A percentile compares a stretch with the other conserved stretches of the same genome.
phyloP scores from a whole-genome alignment of 2,888 invertebrate species.

The Parnassius glacialis region DNA sequence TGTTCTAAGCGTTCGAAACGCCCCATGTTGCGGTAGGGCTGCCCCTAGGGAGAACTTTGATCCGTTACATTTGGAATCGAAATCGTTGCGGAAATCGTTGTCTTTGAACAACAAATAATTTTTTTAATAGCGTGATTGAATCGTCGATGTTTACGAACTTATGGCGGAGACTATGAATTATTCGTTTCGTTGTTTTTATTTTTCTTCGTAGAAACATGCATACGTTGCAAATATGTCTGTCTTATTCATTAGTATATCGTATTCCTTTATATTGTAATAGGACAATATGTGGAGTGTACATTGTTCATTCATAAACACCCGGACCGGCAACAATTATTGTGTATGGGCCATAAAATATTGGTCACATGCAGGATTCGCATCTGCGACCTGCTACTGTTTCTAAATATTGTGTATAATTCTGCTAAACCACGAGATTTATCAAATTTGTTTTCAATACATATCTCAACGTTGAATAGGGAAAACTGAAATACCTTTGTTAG shows the following conservation, averaged over 20 bases:
- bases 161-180: background rate
- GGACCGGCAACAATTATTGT: too few relatives aligned
- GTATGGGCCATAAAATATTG: too few relatives aligned
- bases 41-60: slow-evolving; percentile 27
- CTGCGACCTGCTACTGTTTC: too few relatives aligned
- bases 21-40: slow-evolving; percentile 35
- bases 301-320: too few relatives aligned
- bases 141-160: background rate
- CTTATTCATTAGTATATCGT: background rate
- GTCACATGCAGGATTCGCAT: too few relatives aligned
- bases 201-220: background rate
- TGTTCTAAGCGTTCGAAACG: slow-evolving; percentile 40
- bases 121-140: slow-evolving; percentile 22
- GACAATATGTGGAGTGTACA: too few relatives aligned
- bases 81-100: slow-evolving; percentile 31
- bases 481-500: too few relatives aligned
- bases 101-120: slow-evolving; percentile 28
- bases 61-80: slow-evolving; percentile 37
- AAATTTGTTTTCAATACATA: too few relatives aligned
- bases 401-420: too few relatives aligned
- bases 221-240: background rate
- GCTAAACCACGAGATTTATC: too few relatives aligned
- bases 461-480: too few relatives aligned
- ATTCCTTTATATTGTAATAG: too few relatives aligned
- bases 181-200: slow-evolving; percentile 1